phyloP scores from a whole-genome alignment of 2,888 invertebrate species.

The Iphiclides podalirius region DNA sequence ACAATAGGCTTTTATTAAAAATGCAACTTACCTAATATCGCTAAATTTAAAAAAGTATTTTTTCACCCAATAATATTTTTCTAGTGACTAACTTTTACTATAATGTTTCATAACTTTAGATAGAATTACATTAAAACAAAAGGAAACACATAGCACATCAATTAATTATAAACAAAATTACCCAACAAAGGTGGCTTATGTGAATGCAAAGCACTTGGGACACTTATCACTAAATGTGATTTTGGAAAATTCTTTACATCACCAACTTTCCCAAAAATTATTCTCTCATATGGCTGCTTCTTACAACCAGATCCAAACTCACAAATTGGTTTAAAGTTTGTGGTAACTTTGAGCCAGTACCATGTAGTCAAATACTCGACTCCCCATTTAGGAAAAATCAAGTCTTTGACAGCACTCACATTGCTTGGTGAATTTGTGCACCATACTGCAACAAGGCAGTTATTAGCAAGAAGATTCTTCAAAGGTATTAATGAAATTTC shows the following conservation, averaged over 20 bases:
- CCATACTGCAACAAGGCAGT: slow-evolving; percentile 91
- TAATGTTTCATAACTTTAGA: too few relatives aligned
- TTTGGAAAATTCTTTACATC: slow-evolving; percentile 53
- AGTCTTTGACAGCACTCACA: slow-evolving; percentile 82
- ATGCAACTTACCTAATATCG: too few relatives aligned
- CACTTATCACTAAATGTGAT: slow-evolving; percentile 85
- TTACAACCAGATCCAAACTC: slow-evolving; percentile 82
- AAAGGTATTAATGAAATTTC: slow-evolving; percentile 87
- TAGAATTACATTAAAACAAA: too few relatives aligned
- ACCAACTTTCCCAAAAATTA: slow-evolving; percentile 74
- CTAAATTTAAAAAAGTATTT: too few relatives aligned
- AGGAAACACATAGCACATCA: too few relatives aligned
- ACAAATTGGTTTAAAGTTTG: slow-evolving; percentile 83
- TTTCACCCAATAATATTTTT: too few relatives aligned
- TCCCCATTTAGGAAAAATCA: slow-evolving; percentile 90
- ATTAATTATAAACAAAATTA: too few relatives aligned
- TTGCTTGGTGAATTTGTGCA: slow-evolving; percentile 92
- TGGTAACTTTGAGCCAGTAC: slow-evolving; percentile 94
- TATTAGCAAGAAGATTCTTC: slow-evolving; percentile 76
- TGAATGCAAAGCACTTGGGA: slow-evolving; percentile 96
- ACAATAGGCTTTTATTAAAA: slow-evolving; percentile 4
- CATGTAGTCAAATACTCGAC: slow-evolving; percentile 86
- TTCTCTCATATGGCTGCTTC: slow-evolving; percentile 94
- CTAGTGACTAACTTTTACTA: too few relatives aligned
- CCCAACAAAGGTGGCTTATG: slow-evolving; percentile 94